Evolutionary conservation across 2,888 invertebrate genomes (phyloP).

Genomic region (Podabrus alpinus): DNA sequence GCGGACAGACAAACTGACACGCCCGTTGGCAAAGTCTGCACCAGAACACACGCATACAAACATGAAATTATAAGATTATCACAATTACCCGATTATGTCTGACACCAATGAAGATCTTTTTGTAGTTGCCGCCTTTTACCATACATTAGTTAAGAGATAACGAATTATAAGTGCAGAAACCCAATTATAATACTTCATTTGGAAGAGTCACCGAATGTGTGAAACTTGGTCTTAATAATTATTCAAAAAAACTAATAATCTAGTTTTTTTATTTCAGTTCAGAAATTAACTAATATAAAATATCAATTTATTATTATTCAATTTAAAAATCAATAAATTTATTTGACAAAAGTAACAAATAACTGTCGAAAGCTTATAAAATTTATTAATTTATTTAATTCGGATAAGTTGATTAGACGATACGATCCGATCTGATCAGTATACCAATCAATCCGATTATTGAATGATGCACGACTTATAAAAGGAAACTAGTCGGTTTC

Average conservation of each 20-base stretch:
- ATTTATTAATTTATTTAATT: too few relatives aligned
- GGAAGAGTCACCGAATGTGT: neutral
- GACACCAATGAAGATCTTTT: slow-evolving; percentile 38
- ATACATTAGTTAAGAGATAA: neutral
- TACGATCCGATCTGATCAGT: too few relatives aligned
- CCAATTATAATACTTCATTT: neutral
- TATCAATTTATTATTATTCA: too few relatives aligned
- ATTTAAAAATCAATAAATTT: too few relatives aligned
- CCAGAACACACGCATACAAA: slow-evolving; percentile 37
- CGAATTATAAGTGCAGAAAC: neutral
- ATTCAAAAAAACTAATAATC: neutral
- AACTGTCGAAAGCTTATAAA: too few relatives aligned
- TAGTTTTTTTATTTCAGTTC: neutral
- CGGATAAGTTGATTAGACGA: too few relatives aligned
- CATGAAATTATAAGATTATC: slow-evolving; percentile 42
- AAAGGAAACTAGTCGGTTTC: too few relatives aligned
- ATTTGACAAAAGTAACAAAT: too few relatives aligned
- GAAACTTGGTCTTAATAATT: neutral
- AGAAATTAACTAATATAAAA: too few relatives aligned
- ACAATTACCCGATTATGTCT: slow-evolving; percentile 43
- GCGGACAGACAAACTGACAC: slow-evolving; percentile 40
- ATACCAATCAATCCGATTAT: too few relatives aligned
- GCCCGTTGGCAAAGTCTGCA: slow-evolving; percentile 38
- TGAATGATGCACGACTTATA: too few relatives aligned
- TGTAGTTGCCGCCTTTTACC: slow-evolving; percentile 6